Conservation (phyloP, 2,888 invertebrate genomes). For the Thymelicus acteon region DNA sequence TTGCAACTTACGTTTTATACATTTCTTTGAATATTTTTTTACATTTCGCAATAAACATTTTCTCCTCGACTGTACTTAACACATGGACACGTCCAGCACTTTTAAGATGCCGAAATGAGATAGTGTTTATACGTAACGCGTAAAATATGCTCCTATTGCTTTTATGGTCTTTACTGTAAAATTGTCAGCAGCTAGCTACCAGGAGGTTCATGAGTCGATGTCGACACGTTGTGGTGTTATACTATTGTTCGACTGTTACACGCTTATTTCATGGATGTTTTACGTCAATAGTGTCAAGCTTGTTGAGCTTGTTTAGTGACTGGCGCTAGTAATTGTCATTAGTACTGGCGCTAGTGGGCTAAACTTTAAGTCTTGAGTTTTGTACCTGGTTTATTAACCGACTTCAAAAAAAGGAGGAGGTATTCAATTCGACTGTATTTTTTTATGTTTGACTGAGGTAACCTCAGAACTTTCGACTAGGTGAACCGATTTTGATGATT, state of each 20-base stretch:
- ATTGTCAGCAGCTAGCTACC: constrained; percentile 46
- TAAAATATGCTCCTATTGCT: constrained; percentile 47
- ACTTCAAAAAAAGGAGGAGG: too few relatives aligned
- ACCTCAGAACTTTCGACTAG: too few relatives aligned
- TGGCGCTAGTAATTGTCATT: too few relatives aligned
- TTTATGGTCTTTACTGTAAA: constrained; percentile 59
- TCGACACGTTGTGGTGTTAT: not conserved
- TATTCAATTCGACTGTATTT: too few relatives aligned
- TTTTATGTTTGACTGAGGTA: too few relatives aligned
- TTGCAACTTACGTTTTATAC: too few relatives aligned
- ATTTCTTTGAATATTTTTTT: too few relatives aligned
- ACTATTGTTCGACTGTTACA: constrained; percentile 16
- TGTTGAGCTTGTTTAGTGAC: too few relatives aligned
- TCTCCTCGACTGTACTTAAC: constrained; percentile 48
- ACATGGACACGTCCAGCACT: constrained; percentile 70
- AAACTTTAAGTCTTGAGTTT: too few relatives aligned
- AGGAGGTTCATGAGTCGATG: not conserved
- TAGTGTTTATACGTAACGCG: constrained; percentile 53
- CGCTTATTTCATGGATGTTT: not conserved
- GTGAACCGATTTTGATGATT: too few relatives aligned
- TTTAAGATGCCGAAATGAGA: constrained; percentile 69
- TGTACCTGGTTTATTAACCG: too few relatives aligned
- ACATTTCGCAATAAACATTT: constrained; percentile 37
- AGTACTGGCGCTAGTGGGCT: too few relatives aligned
- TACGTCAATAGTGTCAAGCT: not conserved